Percentiles rank a stretch among this genome's conserved stretches.
Evolutionary conservation across 2,113 vertebrate species (phyloP).

Genomic region (Thunnus thynnus): DNA sequence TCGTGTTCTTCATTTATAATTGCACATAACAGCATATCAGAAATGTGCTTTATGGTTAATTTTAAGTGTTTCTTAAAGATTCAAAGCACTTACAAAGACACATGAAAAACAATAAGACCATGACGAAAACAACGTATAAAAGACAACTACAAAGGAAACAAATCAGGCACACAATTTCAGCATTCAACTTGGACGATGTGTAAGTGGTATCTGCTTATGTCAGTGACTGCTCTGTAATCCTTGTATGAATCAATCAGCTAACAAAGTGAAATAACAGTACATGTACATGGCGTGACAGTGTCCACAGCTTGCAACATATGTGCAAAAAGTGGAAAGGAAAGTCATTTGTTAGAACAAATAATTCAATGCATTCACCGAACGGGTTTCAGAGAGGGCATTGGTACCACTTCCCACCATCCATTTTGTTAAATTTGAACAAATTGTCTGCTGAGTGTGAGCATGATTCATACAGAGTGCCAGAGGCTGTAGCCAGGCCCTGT

Average conservation of each 20-base stretch:
- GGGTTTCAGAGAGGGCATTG: slow-evolving; percentile 20
- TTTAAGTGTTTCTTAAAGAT: slow-evolving; percentile 16
- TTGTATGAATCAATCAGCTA: neutral
- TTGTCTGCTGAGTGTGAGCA: slow-evolving; percentile 56
- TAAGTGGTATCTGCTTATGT: neutral
- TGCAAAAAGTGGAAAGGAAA: neutral
- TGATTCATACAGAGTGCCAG: slow-evolving; percentile 70
- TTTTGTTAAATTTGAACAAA: slow-evolving; percentile 61
- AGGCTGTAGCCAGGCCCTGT: slow-evolving; percentile 70
- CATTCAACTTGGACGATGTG: neutral
- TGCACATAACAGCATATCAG: neutral
- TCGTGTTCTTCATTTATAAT: neutral
- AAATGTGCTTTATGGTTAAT: neutral
- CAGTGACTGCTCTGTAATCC: neutral
- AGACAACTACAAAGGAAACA: neutral
- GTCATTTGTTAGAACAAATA: slow-evolving; percentile 6
- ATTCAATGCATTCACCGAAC: neutral
- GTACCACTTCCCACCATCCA: neutral
- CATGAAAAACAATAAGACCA: neutral
- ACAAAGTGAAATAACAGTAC: neutral
- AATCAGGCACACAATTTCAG: neutral
- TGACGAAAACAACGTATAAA: neutral
- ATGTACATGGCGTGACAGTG: neutral
- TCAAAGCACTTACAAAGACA: slow-evolving; percentile 5
- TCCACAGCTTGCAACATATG: neutral